A percentile compares a stretch with the other conserved stretches of the same genome.
These are phyloP conservation scores for Orycteropus afer DNA, from an alignment of 2,113 vertebrate genomes.

Conservation along the genomic window DNA sequence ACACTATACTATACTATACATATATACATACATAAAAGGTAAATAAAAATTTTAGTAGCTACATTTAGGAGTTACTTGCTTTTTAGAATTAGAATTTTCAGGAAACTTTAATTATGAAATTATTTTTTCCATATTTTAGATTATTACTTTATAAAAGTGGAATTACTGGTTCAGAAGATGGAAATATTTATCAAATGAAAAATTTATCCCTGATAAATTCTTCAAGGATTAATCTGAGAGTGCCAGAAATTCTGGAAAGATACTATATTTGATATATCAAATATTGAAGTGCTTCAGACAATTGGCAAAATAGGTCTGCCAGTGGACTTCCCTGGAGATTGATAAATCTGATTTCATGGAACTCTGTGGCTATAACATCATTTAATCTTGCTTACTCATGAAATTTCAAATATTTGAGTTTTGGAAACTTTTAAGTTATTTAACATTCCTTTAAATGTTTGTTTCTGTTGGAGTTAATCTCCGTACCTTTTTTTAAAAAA, in stretches of 20 bases:
- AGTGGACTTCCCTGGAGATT: background rate
- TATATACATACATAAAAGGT: background rate
- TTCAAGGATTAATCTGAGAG: background rate
- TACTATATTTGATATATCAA: background rate
- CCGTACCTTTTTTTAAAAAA: background rate
- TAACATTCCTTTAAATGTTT: background rate
- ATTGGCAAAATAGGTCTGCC: background rate
- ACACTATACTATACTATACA: no score
- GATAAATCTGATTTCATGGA: background rate
- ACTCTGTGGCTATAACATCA: background rate
- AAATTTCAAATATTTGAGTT: background rate
- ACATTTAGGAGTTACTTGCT: background rate
- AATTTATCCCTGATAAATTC: background rate
- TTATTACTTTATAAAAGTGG: background rate
- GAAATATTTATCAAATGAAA: background rate
- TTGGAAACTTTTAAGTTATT: background rate
- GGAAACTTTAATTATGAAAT: background rate
- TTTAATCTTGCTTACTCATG: background rate
- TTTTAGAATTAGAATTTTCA: background rate
- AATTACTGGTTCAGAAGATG: background rate
- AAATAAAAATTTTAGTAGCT: background rate
- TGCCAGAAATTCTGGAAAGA: background rate
- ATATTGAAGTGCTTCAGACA: background rate
- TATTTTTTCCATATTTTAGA: background rate
- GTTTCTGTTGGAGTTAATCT: background rate